Evolutionary conservation across 1,140 invertebrate species (phyloP).

Genomic region (Eriocheir sinensis): DNA sequence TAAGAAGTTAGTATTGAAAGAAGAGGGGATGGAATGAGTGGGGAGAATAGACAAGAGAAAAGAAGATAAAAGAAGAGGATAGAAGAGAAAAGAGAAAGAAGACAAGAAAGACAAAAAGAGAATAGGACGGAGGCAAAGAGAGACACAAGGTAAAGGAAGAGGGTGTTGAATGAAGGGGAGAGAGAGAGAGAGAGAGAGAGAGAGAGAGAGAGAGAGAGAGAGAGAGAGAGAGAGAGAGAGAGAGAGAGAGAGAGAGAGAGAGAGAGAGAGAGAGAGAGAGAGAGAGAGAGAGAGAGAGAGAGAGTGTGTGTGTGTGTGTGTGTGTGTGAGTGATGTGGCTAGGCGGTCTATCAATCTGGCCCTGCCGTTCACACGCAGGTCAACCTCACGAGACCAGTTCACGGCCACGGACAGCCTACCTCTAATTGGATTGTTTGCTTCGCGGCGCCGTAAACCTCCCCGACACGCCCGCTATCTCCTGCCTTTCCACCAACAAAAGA

Average conservation of each 20-base stretch:
- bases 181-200: background rate
- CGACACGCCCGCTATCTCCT: constrained; percentile 3
- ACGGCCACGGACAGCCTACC: background rate
- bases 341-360: background rate
- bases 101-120: too few relatives aligned
- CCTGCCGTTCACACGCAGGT: background rate
- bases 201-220: background rate
- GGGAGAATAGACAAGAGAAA: too few relatives aligned
- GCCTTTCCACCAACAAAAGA: background rate
- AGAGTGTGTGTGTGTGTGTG: background rate
- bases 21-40: too few relatives aligned
- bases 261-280: background rate
- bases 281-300: background rate
- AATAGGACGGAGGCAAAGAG: too few relatives aligned
- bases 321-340: too few relatives aligned
- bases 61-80: too few relatives aligned
- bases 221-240: background rate
- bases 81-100: too few relatives aligned
- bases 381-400: background rate
- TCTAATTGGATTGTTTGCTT: constrained; percentile 42
- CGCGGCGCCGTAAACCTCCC: background rate
- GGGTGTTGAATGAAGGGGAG: too few relatives aligned
- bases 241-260: background rate
- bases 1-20: too few relatives aligned
- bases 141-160: too few relatives aligned